Percentiles rank a stretch among this genome's conserved stretches.
Evolutionary conservation across 1,140 invertebrate genomes (phyloP).

Genomic region (Ephestia elutella): DNA sequence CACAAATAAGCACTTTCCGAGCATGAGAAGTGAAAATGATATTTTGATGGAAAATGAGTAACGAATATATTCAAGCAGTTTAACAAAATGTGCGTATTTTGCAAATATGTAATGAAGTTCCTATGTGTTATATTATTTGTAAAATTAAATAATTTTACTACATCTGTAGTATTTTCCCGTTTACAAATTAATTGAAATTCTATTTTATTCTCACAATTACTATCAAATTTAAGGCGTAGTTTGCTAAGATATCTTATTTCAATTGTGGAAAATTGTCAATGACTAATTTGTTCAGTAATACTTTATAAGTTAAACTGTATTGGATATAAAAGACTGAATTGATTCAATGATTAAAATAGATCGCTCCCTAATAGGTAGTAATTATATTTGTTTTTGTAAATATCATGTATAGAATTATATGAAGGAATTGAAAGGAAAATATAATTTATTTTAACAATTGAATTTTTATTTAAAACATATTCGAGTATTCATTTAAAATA

Average conservation of each 20-base stretch:
- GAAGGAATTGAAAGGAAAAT: conserved; percentile 57
- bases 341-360: conserved; percentile 43
- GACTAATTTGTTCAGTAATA: neutral
- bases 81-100: conserved; percentile 19
- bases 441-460: conserved; percentile 59
- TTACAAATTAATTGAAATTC: neutral
- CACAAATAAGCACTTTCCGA: too few relatives aligned
- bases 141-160: too few relatives aligned
- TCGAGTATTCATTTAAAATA: neutral
- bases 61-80: conserved; percentile 37
- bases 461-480: conserved; percentile 1
- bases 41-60: conserved; percentile 3
- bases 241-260: neutral
- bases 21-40: conserved; percentile 11
- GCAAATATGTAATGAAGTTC: conserved; percentile 17
- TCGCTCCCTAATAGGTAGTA: conserved; percentile 39
- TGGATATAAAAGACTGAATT: conserved; percentile 67
- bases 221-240: neutral
- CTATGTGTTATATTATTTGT: neutral
- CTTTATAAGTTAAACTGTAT: conserved; percentile 53
- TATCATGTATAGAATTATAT: conserved; percentile 40
- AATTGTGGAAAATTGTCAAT: neutral
- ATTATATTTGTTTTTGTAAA: conserved; percentile 49
- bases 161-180: neutral
- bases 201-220: neutral